phyloP scores from a whole-genome alignment of 2,113 vertebrate species.

The Rhynchopsitta pachyrhyncha region DNA sequence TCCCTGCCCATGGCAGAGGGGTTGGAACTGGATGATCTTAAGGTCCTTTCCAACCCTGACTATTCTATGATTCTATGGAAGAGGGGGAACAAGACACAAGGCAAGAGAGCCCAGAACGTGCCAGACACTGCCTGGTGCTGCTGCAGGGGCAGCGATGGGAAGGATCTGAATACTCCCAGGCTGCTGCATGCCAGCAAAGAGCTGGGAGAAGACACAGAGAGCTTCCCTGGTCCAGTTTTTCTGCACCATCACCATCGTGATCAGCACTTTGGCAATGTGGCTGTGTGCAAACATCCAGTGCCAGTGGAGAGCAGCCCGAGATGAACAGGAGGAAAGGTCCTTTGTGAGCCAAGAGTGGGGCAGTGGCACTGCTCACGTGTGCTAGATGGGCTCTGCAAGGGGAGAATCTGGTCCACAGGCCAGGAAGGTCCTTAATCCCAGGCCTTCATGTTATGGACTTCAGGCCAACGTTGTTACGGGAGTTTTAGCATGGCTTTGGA shows the following conservation, averaged over 20 bases:
- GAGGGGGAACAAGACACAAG: neutral
- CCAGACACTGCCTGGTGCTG: neutral
- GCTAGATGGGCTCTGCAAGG: neutral
- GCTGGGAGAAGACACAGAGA: neutral
- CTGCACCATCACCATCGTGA: accelerated
- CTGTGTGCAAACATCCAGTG: accelerated
- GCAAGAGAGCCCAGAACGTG: neutral
- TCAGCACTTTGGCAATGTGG: accelerated
- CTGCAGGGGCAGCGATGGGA: accelerated
- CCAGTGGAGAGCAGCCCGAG: neutral
- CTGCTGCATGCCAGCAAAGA: accelerated
- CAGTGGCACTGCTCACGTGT: neutral
- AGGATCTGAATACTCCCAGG: neutral
- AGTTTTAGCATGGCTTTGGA: neutral
- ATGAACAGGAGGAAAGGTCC: neutral
- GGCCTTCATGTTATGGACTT: neutral
- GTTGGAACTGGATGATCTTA: no score
- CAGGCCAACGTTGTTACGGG: accelerated
- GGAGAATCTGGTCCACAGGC: neutral
- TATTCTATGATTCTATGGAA: no score
- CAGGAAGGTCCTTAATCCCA: neutral
- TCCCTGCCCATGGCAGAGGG: no score
- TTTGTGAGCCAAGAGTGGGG: neutral
- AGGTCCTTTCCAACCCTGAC: no score
- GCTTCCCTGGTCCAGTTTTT: neutral